phyloP scores from a whole-genome alignment of 2,888 invertebrate species.

The Drosophila rellima region DNA sequence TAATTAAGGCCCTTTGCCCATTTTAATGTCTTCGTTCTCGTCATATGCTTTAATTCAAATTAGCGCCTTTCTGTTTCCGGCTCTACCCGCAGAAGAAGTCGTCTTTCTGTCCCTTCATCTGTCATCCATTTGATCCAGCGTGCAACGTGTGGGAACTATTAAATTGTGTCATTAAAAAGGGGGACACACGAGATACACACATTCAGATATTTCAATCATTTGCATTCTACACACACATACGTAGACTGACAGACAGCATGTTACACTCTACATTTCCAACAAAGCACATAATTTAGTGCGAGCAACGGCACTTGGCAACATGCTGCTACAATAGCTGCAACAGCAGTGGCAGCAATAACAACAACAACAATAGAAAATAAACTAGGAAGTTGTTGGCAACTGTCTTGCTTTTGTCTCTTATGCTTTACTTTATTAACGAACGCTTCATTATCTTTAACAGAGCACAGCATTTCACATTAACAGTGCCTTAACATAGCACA shows the following conservation, averaged over 20 bases:
- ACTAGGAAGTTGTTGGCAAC: conserved; percentile 54
- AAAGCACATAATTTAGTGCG: conserved; percentile 64
- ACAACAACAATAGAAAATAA: conserved; percentile 35
- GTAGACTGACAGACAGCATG: conserved; percentile 16
- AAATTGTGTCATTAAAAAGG: conserved; percentile 70
- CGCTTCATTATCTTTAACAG: conserved; percentile 46
- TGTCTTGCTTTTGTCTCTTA: conserved; percentile 48
- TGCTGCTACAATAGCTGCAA: conserved; percentile 31
- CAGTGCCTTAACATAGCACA: conserved; percentile 43
- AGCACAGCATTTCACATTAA: conserved; percentile 25
- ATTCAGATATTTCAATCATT: conserved; percentile 65
- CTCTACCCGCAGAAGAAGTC: background rate
- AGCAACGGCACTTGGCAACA: conserved; percentile 69
- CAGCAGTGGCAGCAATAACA: conserved; percentile 31
- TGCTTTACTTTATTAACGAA: conserved; percentile 46
- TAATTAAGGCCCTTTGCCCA: conserved; percentile 32
- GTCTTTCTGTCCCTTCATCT: conserved; percentile 18
- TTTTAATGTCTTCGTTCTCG: conserved; percentile 10
- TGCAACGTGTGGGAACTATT: conserved; percentile 71
- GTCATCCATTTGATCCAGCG: conserved; percentile 36
- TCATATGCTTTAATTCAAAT: conserved; percentile 53
- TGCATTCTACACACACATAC: conserved; percentile 57
- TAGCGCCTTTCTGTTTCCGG: conserved; percentile 42
- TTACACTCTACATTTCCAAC: conserved; percentile 45
- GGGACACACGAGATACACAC: conserved; percentile 49